Base-by-base conservation (phyloP, 1,140 invertebrate genomes). In the Cydia splendana region DNA sequence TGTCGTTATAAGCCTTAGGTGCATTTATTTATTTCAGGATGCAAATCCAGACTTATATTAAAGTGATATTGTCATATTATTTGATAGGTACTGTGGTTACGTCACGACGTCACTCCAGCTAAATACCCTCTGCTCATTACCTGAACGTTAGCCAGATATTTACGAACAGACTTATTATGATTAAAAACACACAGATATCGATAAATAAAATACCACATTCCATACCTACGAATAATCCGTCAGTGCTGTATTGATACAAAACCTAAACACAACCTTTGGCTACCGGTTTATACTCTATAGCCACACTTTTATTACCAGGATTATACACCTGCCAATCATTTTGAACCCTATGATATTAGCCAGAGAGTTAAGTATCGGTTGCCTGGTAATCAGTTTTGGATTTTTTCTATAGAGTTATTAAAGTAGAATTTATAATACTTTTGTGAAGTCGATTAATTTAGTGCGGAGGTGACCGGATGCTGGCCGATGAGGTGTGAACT, bases 181-280 rank as follows among this genome's bases (percentile, higher is more conserved):
- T 38, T 18, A 18, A 7, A 57, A 18, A 57, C n/a, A 18, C 45
- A 48, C 45, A 15, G 2, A 38, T 18, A 42, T 71, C 67, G 67
- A 71, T 71, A 71, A 15, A 34, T 65, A n/a, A 15, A 18, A 38
- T 42, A 34, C 9, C 15, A 38, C 9, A 42, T 38, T 30, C 53
- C 87, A 79, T 80, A 81, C n/a, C 82, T 87, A 88, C 69, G 38
- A 45, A 76, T 67, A 80, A 79, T 73, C 80, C 83, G 81, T 84
- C 84, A 85, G 80, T 85, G 81, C 80, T 79, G 80, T 79, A 82
- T 81, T 85, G 81, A 85, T 82, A 88, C 85, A 87, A 87, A 86
- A 85, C 83, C 80, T 83, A 84, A 85, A 79, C 82, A 82, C 81
- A 88, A 91, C 90, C 87, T 88, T 87, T 86, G 83, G 88, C 90